Evolutionary conservation across 1,140 invertebrate species (phyloP).

Genomic region (Druon quercuslanigerum): DNA sequence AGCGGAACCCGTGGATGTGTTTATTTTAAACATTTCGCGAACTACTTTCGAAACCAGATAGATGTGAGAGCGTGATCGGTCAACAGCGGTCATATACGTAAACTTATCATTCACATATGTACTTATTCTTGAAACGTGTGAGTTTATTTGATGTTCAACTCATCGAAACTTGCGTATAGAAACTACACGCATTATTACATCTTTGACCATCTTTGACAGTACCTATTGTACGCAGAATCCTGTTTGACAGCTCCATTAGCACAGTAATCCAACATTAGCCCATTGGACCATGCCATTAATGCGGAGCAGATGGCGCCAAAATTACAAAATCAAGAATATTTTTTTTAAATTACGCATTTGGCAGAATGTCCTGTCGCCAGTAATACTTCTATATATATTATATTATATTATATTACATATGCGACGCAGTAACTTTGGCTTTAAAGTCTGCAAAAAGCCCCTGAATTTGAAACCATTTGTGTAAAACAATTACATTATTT

Average conservation of each 20-base stretch:
- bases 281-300: background rate
- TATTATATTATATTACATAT: too few species aligned
- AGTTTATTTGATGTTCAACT: background rate
- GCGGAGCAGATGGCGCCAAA: background rate
- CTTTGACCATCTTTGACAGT: background rate
- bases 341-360: too few species aligned
- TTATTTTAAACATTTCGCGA: background rate
- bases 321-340: background rate
- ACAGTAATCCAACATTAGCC: background rate
- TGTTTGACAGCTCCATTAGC: background rate
- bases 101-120: conserved; percentile 8
- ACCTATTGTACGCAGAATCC: conserved; percentile 17
- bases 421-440: too few species aligned
- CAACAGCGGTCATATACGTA: background rate
- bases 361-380: too few species aligned
- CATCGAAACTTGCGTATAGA: too few species aligned
- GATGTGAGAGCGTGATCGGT: background rate
- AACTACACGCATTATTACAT: too few species aligned
- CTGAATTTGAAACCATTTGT: too few species aligned
- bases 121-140: conserved; percentile 15
- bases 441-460: too few species aligned
- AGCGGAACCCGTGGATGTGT: background rate
- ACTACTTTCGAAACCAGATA: background rate
- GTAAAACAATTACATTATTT: too few species aligned
- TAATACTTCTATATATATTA: too few species aligned